Evolutionary conservation across 2,888 invertebrate genomes (phyloP), one percentile per base, ranked within the genome.

Genomic region (Chrysolina oricalcia): DNA sequence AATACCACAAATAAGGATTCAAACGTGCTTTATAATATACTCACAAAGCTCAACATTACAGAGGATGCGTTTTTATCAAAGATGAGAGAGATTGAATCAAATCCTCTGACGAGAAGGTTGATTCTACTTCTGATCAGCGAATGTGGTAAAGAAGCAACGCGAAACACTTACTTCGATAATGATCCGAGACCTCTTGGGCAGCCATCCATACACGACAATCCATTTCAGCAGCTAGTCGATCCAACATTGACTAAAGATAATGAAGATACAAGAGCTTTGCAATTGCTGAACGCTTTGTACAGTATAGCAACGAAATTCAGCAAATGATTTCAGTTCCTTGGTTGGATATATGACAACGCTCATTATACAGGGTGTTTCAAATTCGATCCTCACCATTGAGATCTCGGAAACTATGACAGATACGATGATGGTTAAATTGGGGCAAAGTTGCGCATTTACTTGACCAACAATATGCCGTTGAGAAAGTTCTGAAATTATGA

Each of bases 281-380:
- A 96, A 88, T 90, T 96, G 81, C 91, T 96, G 85, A 93, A 95
- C 89, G 95, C 96, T 78, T 90, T 96, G 73, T 96, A 96, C 89
- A 93, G 94, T 78, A 93, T 96, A 87, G 96, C 96, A 73, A 94
- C 96, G 21, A 93, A 93, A 89, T 96, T 95, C 92, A 95, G 95
- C 83, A 91, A 91, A 89, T 90, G 69, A 53, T 64, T 13, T 53
- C 11, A 6, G 8, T 53, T 10, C 2, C 5, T 43, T 43, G 43
- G 6, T 43, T 43, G 43, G 15, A 43, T 35, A 6, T 35, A 35
- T 35, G 35, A 35, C 3, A 6, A 35, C 8, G 35, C 35, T 35
- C 35, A 35, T 35, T 8, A 35, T n/a, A n/a, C n/a, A n/a, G n/a
- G n/a, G n/a, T n/a, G n/a, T n/a, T n/a, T n/a, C n/a, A n/a, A n/a